Conservation (phyloP, 2,797 vertebrate genomes). For the Acomys russatus region DNA sequence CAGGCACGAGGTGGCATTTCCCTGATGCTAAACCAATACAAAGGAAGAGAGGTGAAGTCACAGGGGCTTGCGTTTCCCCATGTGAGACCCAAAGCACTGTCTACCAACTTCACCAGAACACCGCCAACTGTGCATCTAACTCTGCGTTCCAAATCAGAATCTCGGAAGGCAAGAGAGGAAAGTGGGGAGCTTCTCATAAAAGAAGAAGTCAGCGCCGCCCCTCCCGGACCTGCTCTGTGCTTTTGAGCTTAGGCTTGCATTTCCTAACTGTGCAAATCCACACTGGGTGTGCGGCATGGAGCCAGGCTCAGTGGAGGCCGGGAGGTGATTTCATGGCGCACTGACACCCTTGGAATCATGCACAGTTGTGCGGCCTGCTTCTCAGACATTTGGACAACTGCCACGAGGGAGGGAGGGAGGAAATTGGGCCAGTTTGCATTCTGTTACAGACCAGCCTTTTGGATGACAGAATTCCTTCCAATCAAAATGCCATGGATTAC, state of each 20-base stretch:
- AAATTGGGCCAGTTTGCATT: conserved; percentile 87
- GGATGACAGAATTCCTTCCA: conserved; percentile 91
- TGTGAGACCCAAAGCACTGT: background rate
- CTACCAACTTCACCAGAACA: background rate
- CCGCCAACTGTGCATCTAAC: background rate
- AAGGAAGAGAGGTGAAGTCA: conserved; percentile 26
- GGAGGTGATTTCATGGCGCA: conserved; percentile 70
- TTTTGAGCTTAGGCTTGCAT: conserved; percentile 72
- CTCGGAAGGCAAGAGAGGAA: conserved; percentile 10
- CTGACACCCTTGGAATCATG: conserved; percentile 66
- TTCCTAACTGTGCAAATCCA: conserved; percentile 61
- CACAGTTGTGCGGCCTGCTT: conserved; percentile 78
- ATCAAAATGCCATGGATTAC: conserved; percentile 90
- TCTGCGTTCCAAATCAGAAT: background rate
- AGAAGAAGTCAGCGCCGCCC: conserved; percentile 26
- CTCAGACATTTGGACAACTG: conserved; percentile 84
- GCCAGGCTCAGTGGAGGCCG: conserved; percentile 69
- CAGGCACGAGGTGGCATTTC: conserved; percentile 21
- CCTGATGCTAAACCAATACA: conserved; percentile 55
- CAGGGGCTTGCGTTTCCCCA: conserved; percentile 38
- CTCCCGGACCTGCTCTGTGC: conserved; percentile 39
- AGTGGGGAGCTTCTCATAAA: background rate
- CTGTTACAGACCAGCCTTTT: conserved; percentile 89
- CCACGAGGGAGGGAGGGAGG: conserved; percentile 82
- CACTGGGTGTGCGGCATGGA: conserved; percentile 4